Evolutionary conservation across 2,797 vertebrate species (phyloP).

Genomic region (Siniperca scherzeri): DNA sequence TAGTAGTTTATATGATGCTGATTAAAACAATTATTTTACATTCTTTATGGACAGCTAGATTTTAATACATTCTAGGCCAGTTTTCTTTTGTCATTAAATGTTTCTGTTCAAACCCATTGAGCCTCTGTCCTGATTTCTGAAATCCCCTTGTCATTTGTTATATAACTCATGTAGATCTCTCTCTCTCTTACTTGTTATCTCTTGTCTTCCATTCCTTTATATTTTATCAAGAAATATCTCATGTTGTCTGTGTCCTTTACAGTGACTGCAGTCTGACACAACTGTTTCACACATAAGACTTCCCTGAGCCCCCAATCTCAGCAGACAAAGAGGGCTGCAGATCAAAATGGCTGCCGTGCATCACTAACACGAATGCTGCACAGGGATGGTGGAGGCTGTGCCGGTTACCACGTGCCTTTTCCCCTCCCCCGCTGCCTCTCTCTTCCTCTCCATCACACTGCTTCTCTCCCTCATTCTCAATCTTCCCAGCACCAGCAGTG

Average conservation of each 20-base stretch:
- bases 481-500: conserved; percentile 24
- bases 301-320: conserved; percentile 18
- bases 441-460: conserved; percentile 64
- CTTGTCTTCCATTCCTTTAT: not conserved
- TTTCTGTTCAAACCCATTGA: conserved; percentile 3
- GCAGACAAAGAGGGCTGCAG: conserved; percentile 65
- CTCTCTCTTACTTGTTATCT: not conserved
- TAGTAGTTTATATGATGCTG: not conserved
- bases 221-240: conserved; percentile 6
- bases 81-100: not conserved
- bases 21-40: not conserved
- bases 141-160: conserved; percentile 24
- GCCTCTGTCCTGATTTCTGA: conserved; percentile 47
- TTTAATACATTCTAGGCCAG: conserved; percentile 10
- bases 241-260: not conserved
- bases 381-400: conserved; percentile 72
- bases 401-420: conserved; percentile 68
- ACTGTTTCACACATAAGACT: conserved; percentile 11
- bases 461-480: conserved; percentile 40
- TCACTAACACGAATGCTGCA: conserved; percentile 68
- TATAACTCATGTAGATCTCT: conserved; percentile 25
- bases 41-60: not conserved
- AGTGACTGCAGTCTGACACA: not conserved
- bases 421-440: conserved; percentile 79
- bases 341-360: conserved; percentile 83